A percentile compares a stretch with the other conserved stretches of the same genome.
These are phyloP conservation scores for Julus scanicus DNA, from an alignment of 2,888 invertebrate genomes.

Conservation along the genomic window DNA sequence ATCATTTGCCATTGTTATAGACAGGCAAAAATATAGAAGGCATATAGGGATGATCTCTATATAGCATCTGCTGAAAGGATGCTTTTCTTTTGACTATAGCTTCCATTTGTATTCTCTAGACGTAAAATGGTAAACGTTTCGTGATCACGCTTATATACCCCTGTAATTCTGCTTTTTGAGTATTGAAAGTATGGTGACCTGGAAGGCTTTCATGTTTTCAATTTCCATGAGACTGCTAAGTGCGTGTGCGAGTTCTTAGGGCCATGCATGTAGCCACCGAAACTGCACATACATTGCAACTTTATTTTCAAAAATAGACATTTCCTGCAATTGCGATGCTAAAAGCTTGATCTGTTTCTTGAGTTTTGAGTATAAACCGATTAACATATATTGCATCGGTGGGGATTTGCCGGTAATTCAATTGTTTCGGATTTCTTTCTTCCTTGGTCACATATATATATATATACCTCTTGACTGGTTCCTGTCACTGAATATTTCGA, in stretches of 20 bases:
- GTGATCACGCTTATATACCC: no score
- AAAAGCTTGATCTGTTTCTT: neutral
- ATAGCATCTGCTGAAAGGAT: no score
- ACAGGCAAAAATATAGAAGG: no score
- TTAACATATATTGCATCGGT: constrained; percentile 1
- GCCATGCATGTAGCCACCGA: neutral
- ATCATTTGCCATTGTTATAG: no score
- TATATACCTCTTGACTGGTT: neutral
- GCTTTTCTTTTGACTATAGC: no score
- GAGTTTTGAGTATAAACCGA: constrained; percentile 11
- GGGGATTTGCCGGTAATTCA: constrained; percentile 38
- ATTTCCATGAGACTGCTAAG: neutral
- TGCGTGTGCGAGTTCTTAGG: neutral
- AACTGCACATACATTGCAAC: neutral
- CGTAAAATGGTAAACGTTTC: no score
- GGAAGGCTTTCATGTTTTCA: neutral
- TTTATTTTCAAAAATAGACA: constrained; percentile 1
- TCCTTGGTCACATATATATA: neutral
- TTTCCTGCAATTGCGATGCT: neutral
- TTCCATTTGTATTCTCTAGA: no score
- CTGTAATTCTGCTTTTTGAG: no score
- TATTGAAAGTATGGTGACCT: no score
- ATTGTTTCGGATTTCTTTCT: neutral
- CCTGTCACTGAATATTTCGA: neutral
- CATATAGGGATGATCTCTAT: no score